Evolutionary conservation across 2,113 vertebrate species (phyloP).

Genomic region (Rhinopomastus cyanomelas): DNA sequence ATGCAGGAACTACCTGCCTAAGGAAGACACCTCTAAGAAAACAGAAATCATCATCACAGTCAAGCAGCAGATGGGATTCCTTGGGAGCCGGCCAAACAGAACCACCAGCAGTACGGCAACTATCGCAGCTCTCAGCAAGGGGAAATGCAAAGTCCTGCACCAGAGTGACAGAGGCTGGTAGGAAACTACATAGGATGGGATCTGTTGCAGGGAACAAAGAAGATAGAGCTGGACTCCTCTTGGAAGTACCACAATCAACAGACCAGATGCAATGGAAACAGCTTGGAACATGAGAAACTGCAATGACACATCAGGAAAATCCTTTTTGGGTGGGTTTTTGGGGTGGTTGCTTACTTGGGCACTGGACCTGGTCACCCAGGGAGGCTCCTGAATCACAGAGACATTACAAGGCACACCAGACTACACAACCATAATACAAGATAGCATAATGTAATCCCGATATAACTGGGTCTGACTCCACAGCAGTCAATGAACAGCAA

Average conservation of each 20-base stretch:
- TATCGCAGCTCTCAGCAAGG: background rate
- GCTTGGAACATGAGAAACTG: background rate
- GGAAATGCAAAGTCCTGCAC: background rate
- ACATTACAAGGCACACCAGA: background rate
- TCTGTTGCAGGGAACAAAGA: background rate
- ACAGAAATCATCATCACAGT: background rate
- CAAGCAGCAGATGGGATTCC: background rate
- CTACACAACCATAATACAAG: background rate
- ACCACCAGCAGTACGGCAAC: background rate
- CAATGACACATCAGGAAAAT: background rate
- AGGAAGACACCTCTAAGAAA: background rate
- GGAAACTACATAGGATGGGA: background rate
- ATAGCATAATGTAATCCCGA: background rate
- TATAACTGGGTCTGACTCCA: background rate
- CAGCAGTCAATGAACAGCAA: background rate
- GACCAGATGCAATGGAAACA: background rate
- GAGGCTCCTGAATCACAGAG: background rate
- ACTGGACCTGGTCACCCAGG: background rate
- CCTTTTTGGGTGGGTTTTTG: background rate
- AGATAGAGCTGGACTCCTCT: background rate
- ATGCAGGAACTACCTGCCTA: background rate
- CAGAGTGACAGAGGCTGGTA: background rate
- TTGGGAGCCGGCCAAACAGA: background rate
- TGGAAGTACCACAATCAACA: background rate
- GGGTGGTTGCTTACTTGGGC: too few species aligned